Base-by-base conservation (phyloP, 2,888 invertebrate species). In the Torymus tubicola region DNA sequence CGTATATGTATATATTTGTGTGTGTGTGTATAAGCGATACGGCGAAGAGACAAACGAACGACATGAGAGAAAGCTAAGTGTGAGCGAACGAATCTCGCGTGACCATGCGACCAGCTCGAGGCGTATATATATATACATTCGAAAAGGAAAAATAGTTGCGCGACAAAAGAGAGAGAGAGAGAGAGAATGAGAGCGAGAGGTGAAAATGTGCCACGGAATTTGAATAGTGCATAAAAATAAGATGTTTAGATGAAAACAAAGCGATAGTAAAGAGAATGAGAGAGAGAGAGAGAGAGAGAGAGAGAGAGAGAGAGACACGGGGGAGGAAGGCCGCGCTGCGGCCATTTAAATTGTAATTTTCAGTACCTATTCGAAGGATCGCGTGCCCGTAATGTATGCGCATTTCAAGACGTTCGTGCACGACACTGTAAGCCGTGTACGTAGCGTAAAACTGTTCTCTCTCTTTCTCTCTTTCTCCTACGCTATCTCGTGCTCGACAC, bases 301-400 rank as follows among this genome's bases (percentile, higher is more conserved):
- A 10, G 8, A 21, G 21, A 21, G 21, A 21, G 8, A 42, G 31
- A 5, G 61, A 10, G n/a, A 13, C 13, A 68, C 14, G 14, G 74
- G 80, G 80, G 82, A 84, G 84, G 78, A 83, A 84, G 85, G 84
- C 80, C 74, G 42, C 42, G 42, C 8, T 42, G 42, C 42, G 83
- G 84, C 85, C 86, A 88, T 89, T 89, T 89, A 89, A 89, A 89
- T 89, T 89, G 89, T 89, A 89, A 89, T 89, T 89, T 89, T 87
- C 87, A 87, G 86, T 87, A 85, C 84, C 84, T 83, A 81, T 82
- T 83, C 84, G 83, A 84, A 82, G 85, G 86, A 87, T 89, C 88
- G 89, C 89, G 89, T 89, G 89, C 87, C 86, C 85, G 86, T 88
- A 89, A 89, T 89, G 83, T 89, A 89, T 89, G 89, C 89, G 87